phyloP scores from a whole-genome alignment of 2,797 vertebrate genomes.

The Aselliscus stoliczkanus region DNA sequence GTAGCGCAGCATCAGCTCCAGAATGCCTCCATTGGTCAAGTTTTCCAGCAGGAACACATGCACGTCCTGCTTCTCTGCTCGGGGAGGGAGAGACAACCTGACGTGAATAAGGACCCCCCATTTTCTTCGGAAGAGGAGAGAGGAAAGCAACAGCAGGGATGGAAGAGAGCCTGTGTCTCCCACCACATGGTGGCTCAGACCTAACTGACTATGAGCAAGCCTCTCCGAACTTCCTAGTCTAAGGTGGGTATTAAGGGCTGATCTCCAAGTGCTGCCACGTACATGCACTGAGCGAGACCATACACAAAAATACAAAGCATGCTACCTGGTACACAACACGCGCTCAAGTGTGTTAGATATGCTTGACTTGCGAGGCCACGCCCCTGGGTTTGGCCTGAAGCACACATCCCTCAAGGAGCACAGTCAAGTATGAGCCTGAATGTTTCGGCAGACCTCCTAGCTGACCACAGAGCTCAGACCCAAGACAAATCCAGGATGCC shows the following conservation, averaged over 20 bases:
- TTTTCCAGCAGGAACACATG: slow-evolving; percentile 91
- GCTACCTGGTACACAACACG: neutral
- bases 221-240: neutral
- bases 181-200: accelerated
- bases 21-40: slow-evolving; percentile 91
- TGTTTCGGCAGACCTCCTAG: neutral
- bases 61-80: slow-evolving; percentile 91
- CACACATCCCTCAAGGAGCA: neutral
- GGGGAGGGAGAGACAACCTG: neutral
- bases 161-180: neutral
- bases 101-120: neutral
- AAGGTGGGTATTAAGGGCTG: neutral
- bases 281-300: neutral
- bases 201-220: neutral
- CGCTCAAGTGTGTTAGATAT: neutral
- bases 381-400: neutral
- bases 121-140: neutral
- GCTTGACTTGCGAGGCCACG: neutral
- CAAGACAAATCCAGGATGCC: neutral
- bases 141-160: neutral
- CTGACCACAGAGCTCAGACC: neutral
- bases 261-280: neutral
- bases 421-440: neutral
- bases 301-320: neutral
- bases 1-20: slow-evolving; percentile 96